phyloP scores from a whole-genome alignment of 2,888 invertebrate species.

The Rhagonycha fulva region DNA sequence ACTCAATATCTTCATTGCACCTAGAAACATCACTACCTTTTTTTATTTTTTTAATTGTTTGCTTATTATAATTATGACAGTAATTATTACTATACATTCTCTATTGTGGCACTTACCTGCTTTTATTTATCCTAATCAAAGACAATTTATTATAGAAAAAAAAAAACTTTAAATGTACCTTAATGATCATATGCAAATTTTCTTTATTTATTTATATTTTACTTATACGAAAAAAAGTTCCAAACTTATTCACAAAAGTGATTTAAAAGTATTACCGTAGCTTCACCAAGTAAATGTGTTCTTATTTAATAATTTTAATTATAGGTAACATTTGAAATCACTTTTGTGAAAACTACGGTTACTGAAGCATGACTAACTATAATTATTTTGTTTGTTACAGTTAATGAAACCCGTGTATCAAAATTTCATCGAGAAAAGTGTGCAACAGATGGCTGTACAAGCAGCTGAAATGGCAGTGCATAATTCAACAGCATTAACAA shows the following conservation, averaged over 20 bases:
- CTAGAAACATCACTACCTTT: background rate
- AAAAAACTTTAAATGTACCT: background rate
- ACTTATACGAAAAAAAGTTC: background rate
- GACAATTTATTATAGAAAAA: too few species aligned
- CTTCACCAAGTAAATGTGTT: too few species aligned
- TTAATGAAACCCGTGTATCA: conserved; percentile 84
- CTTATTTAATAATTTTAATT: too few species aligned
- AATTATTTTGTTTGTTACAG: conserved; percentile 55
- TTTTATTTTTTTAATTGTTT: conserved; percentile 3
- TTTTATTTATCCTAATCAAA: background rate
- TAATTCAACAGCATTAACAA: conserved; percentile 51
- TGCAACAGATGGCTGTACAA: conserved; percentile 79
- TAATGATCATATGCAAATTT: background rate
- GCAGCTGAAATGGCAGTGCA: conserved; percentile 72
- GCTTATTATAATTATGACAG: background rate
- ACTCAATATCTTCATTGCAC: background rate
- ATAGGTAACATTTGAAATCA: too few species aligned
- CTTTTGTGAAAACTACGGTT: background rate
- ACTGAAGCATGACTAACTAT: background rate
- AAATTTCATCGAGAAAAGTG: conserved; percentile 78
- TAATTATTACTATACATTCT: background rate
- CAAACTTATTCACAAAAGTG: background rate
- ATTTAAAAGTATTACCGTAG: too few species aligned
- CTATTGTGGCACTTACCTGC: background rate
- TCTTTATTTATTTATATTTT: background rate